phyloP scores from a whole-genome alignment of 2,888 invertebrate species.

The Spilarctia lutea region DNA sequence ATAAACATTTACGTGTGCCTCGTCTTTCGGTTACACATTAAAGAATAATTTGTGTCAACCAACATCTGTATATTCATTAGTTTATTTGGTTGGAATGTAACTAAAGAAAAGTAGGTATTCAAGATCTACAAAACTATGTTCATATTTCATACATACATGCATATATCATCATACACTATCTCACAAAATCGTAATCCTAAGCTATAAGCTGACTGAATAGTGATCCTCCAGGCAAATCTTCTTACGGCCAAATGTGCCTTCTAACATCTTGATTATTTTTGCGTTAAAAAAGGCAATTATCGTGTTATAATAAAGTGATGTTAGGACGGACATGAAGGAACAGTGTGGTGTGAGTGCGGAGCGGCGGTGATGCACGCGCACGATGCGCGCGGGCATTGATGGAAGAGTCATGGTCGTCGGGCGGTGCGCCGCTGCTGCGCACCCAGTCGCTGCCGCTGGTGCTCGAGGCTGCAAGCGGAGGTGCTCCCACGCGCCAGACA shows the following conservation, averaged over 20 bases:
- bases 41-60: too few species aligned
- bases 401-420: conserved; percentile 86
- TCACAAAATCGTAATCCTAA: conserved; percentile 1
- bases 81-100: neutral
- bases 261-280: neutral
- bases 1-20: neutral
- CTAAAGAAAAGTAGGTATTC: neutral
- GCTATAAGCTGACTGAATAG: conserved; percentile 22
- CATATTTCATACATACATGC: neutral
- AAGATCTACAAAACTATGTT: conserved; percentile 2
- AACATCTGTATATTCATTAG: neutral
- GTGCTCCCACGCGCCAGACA: conserved; percentile 79
- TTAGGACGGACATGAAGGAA: conserved; percentile 73
- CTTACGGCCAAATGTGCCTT: neutral
- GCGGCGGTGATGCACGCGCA: conserved; percentile 79
- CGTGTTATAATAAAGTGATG: conserved; percentile 53
- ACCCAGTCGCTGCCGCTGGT: conserved; percentile 90
- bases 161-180: neutral
- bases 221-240: conserved; percentile 39
- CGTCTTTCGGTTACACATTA: too few species aligned
- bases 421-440: conserved; percentile 88
- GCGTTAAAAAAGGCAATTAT: neutral
- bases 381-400: conserved; percentile 83
- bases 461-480: conserved; percentile 82
- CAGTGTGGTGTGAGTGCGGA: conserved; percentile 62